phyloP scores from a whole-genome alignment of 1,140 invertebrate species.

The Drosophila rhopaloa region DNA sequence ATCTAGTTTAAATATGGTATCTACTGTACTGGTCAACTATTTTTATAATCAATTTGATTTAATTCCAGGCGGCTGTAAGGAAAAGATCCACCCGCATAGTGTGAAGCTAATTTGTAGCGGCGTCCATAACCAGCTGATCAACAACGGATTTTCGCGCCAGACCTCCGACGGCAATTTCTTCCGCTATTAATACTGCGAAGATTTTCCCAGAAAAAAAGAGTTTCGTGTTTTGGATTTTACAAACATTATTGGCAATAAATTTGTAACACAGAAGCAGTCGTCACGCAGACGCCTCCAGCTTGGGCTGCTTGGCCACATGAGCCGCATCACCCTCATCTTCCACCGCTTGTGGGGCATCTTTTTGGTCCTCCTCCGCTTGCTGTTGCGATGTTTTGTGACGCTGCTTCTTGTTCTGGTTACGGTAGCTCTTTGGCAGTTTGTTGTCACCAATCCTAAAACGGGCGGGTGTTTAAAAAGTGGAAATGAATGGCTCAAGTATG shows the following conservation, averaged over 20 bases:
- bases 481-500: background rate
- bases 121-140: constrained; percentile 88
- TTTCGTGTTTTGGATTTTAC: constrained; percentile 26
- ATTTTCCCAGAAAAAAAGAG: background rate
- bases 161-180: constrained; percentile 87
- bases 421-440: constrained; percentile 86
- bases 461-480: background rate
- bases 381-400: constrained; percentile 58
- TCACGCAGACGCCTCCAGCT: constrained; percentile 58
- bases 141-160: constrained; percentile 88
- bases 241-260: constrained; percentile 57
- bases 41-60: background rate
- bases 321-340: constrained; percentile 1
- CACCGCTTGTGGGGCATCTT: background rate
- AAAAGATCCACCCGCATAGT: constrained; percentile 86
- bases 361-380: constrained; percentile 7
- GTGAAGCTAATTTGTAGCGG: constrained; percentile 89
- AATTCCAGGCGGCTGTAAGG: constrained; percentile 86
- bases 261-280: constrained; percentile 33
- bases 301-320: constrained; percentile 49
- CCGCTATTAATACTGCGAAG: constrained; percentile 84
- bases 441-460: constrained; percentile 86
- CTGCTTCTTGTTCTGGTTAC: constrained; percentile 87
- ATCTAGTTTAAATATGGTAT: too few relatives aligned
- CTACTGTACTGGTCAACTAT: background rate